Conservation (phyloP, 2,888 invertebrate species). For the Chymomyza fuscimana region DNA sequence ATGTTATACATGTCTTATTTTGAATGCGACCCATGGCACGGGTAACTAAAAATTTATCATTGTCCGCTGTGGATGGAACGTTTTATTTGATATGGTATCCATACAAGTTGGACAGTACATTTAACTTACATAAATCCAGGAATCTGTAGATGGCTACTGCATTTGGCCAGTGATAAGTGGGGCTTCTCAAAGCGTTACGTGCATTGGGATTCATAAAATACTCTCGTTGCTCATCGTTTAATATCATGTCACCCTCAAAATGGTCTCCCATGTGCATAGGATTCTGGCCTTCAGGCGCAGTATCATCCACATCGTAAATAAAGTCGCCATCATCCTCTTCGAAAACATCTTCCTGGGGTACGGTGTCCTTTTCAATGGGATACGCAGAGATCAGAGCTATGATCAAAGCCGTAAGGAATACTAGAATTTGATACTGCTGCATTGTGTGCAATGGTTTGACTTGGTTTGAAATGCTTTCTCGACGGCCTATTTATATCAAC, state of each 20-base stretch:
- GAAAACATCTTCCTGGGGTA: too few species aligned
- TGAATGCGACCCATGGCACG: background rate
- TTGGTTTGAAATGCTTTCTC: background rate
- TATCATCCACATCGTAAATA: background rate
- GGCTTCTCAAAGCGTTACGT: background rate
- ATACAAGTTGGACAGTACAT: background rate
- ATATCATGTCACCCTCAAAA: background rate
- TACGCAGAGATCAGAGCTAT: background rate
- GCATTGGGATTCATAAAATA: background rate
- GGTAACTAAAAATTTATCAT: background rate
- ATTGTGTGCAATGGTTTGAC: background rate
- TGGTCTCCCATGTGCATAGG: background rate
- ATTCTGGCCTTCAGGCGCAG: background rate
- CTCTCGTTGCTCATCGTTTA: background rate
- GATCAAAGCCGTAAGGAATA: background rate
- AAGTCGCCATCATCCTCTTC: background rate
- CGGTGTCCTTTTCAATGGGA: background rate
- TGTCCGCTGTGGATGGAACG: background rate
- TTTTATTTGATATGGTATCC: background rate
- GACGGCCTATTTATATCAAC: background rate
- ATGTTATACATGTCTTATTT: background rate
- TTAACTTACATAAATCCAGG: background rate
- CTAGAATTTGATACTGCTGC: background rate
- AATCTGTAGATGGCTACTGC: background rate
- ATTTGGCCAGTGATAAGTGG: background rate